Evolutionary conservation across 1,140 invertebrate species (phyloP).

Genomic region (Formica selysi): DNA sequence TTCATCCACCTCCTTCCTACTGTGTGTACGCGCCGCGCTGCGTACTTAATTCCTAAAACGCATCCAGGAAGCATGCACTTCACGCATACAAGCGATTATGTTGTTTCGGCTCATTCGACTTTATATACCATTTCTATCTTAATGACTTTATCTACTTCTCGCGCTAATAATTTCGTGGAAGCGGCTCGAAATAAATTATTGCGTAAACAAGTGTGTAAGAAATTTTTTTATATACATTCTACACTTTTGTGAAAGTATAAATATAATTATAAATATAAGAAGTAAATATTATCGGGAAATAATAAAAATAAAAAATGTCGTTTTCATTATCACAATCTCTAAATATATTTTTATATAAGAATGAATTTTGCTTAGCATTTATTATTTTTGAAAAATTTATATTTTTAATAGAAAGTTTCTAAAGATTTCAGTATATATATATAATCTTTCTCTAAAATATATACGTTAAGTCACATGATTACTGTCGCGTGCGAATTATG

Average conservation of each 20-base stretch:
- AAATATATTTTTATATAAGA: background rate
- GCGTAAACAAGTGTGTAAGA: background rate
- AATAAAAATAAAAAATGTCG: too few relatives aligned
- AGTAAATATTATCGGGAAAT: too few relatives aligned
- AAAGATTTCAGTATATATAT: too few relatives aligned
- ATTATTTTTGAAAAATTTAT: too few relatives aligned
- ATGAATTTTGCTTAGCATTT: too few relatives aligned
- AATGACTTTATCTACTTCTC: conserved; percentile 52
- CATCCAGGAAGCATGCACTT: conserved; percentile 44
- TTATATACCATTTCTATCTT: conserved; percentile 8
- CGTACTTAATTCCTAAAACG: conserved; percentile 40
- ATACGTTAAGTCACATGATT: background rate
- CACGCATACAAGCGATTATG: conserved; percentile 42
- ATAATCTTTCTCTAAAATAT: too few relatives aligned
- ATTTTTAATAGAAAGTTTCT: too few relatives aligned
- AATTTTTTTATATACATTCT: background rate
- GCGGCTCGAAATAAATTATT: conserved; percentile 6
- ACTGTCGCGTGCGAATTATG: background rate
- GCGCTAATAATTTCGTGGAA: conserved; percentile 19
- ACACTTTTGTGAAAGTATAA: background rate
- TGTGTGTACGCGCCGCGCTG: background rate
- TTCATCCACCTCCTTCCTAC: conserved; percentile 14
- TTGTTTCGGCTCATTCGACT: conserved; percentile 53
- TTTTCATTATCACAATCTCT: too few relatives aligned
- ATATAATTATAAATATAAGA: background rate